Conservation (phyloP, 1,140 invertebrate genomes). For the Antheraea pernyi region DNA sequence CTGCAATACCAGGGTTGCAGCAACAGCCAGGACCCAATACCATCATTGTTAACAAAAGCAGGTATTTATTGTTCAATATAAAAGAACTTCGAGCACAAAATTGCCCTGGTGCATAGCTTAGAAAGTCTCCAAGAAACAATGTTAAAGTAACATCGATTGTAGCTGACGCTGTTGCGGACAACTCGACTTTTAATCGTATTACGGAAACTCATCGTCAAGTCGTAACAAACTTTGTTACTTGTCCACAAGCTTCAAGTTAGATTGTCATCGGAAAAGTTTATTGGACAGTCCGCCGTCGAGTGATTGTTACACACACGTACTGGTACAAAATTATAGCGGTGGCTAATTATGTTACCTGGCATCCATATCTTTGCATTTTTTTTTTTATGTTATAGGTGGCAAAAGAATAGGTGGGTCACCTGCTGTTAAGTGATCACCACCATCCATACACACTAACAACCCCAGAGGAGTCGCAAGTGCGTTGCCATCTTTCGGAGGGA, state of each 20-base stretch:
- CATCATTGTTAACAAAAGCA: background rate
- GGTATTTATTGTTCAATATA: background rate
- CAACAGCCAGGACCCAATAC: too few species aligned
- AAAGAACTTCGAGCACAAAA: background rate
- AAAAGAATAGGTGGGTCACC: too few species aligned
- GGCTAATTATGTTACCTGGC: too few species aligned
- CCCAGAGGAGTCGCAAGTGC: too few species aligned
- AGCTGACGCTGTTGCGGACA: slow-evolving; percentile 16
- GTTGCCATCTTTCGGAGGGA: too few species aligned
- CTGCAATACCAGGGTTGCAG: too few species aligned
- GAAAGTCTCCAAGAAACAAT: slow-evolving; percentile 23
- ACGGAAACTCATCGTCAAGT: slow-evolving; percentile 18
- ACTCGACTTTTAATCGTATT: slow-evolving; percentile 32
- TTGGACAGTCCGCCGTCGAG: background rate
- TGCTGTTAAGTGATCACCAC: too few species aligned
- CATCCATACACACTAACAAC: too few species aligned
- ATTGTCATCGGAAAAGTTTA: slow-evolving; percentile 1
- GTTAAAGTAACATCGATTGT: slow-evolving; percentile 32
- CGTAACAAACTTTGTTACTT: slow-evolving; percentile 16
- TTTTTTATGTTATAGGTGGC: too few species aligned
- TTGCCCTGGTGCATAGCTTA: slow-evolving; percentile 12
- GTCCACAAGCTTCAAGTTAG: slow-evolving; percentile 4
- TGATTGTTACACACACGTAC: background rate
- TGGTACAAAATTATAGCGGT: background rate
- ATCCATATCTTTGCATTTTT: too few species aligned